Evolutionary conservation across 2,113 vertebrate species (phyloP).

Genomic region (Hippocampus guttulatus): DNA sequence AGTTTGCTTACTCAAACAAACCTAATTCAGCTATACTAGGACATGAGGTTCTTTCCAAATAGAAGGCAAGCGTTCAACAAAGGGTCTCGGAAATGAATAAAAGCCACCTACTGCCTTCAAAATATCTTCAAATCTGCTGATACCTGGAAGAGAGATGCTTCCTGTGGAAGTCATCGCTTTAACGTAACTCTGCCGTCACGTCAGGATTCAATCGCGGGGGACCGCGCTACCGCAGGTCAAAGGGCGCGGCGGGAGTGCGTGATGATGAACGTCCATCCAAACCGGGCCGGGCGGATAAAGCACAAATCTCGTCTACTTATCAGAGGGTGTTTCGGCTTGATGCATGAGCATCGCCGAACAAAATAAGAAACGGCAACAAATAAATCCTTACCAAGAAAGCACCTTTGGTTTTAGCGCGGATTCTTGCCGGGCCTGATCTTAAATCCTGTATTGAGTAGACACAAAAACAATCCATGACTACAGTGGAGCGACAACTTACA

Average conservation of each 20-base stretch:
- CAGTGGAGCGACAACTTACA: no score
- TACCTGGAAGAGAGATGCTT: constrained; percentile 1
- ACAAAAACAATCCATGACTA: no score
- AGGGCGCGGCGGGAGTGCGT: not conserved
- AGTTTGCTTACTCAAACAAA: not conserved
- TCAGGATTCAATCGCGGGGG: not conserved
- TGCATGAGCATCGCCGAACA: constrained; percentile 9
- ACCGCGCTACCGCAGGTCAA: constrained; percentile 8
- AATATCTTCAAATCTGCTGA: not conserved
- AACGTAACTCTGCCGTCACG: not conserved
- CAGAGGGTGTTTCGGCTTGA: constrained; percentile 18
- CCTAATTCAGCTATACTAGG: not conserved
- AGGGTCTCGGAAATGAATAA: not conserved
- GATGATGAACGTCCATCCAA: constrained; percentile 9
- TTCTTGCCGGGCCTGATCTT: constrained; percentile 20
- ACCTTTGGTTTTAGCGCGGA: constrained; percentile 21
- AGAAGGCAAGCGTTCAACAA: no score
- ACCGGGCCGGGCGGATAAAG: constrained; percentile 1
- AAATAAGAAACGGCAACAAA: constrained; percentile 13
- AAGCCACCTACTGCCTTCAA: not conserved
- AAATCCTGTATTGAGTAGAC: not conserved
- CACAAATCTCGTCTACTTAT: constrained; percentile 27
- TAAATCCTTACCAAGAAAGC: constrained; percentile 19
- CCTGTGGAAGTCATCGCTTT: not conserved
- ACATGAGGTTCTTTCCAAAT: not conserved